These are phyloP conservation scores for Chymomyza caudatula DNA, from an alignment of 2,888 invertebrate species.

Conservation along the genomic window DNA sequence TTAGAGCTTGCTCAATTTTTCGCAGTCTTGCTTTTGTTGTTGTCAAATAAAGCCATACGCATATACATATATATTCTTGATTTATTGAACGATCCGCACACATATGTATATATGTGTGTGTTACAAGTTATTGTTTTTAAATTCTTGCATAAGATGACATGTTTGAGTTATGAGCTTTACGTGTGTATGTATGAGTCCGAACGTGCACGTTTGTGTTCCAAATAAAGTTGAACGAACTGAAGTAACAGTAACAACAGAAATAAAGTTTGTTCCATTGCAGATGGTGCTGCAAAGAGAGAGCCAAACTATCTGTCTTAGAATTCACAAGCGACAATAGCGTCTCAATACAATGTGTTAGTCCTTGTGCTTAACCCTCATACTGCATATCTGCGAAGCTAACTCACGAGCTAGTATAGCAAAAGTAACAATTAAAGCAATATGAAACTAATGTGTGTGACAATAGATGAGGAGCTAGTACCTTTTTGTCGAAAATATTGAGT, in stretches of 20 bases:
- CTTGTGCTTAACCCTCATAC: no score
- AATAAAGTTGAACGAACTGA: not conserved
- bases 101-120: not conserved
- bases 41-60: conserved; percentile 1
- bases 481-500: no score
- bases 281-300: not conserved
- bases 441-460: no score
- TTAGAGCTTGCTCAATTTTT: not conserved
- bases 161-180: conserved; percentile 57
- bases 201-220: not conserved
- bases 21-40: conserved; percentile 11
- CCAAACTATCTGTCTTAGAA: not conserved
- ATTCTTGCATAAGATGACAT: conserved; percentile 58
- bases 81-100: conserved; percentile 37
- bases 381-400: no score
- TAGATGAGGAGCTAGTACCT: no score
- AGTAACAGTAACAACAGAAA: not conserved
- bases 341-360: no score
- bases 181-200: conserved; percentile 4
- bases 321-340: conserved; percentile 1
- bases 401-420: no score
- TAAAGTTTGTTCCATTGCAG: not conserved
- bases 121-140: conserved; percentile 55
- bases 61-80: conserved; percentile 36
- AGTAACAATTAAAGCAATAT: no score